Evolutionary conservation across 2,888 invertebrate genomes (phyloP).

Genomic region (Eurytoma californica): DNA sequence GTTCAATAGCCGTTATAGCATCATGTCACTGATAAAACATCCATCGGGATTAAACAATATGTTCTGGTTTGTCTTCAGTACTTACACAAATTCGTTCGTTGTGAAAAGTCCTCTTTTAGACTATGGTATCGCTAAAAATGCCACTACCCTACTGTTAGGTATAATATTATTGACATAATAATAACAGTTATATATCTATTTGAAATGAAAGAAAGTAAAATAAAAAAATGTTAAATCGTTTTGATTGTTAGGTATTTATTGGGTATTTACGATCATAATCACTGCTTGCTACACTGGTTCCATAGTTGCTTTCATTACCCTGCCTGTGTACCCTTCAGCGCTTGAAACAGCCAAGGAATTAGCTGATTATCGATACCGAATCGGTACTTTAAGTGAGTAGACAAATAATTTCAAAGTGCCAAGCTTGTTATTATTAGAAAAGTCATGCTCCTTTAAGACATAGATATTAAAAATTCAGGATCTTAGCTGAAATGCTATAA

Average conservation of each 20-base stretch:
- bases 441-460: too few species aligned
- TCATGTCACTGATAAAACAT: constrained; percentile 81
- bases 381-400: constrained; percentile 82
- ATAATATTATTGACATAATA: constrained; percentile 56
- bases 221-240: too few species aligned
- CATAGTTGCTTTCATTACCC: constrained; percentile 88
- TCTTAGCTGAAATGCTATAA: neutral
- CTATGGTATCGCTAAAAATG: constrained; percentile 80
- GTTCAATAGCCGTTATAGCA: constrained; percentile 82
- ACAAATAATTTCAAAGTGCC: too few species aligned
- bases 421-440: too few species aligned
- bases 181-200: neutral
- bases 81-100: constrained; percentile 88
- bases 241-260: constrained; percentile 81
- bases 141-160: constrained; percentile 85
- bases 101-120: constrained; percentile 77
- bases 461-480: neutral
- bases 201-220: neutral
- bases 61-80: constrained; percentile 92
- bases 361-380: constrained; percentile 81
- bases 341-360: constrained; percentile 83
- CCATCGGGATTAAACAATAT: constrained; percentile 87
- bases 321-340: constrained; percentile 85
- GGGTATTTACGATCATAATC: constrained; percentile 90
- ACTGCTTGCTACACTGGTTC: constrained; percentile 90